Evolutionary conservation across 2,797 vertebrate species (phyloP).

Genomic region (Cuculus canorus): DNA sequence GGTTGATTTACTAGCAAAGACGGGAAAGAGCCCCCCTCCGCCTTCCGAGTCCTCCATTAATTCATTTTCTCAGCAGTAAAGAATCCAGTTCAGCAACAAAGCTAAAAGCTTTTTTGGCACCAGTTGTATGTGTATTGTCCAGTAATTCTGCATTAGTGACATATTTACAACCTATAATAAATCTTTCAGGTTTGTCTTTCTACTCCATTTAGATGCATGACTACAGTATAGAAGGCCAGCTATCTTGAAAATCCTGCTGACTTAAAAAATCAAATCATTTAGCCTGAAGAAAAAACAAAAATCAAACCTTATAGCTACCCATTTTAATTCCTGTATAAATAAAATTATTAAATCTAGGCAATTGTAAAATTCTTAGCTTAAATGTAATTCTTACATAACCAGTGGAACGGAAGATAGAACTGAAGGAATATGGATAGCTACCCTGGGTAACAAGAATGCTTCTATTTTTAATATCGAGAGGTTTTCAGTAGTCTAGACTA

Average conservation of each 20-base stretch:
- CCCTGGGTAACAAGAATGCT: not conserved
- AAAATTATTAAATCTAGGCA: conserved; percentile 54
- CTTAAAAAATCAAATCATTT: conserved; percentile 77
- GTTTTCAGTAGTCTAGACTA: conserved; percentile 35
- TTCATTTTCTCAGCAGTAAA: conserved; percentile 87
- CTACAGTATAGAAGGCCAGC: conserved; percentile 67
- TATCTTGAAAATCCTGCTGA: conserved; percentile 81
- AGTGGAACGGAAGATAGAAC: not conserved
- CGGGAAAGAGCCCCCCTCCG: conserved; percentile 73
- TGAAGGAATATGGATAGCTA: not conserved
- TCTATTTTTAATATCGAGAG: conserved; percentile 10
- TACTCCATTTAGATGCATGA: conserved; percentile 82
- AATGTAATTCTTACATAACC: conserved; percentile 13
- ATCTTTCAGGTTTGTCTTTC: conserved; percentile 83
- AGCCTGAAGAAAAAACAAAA: conserved; percentile 73
- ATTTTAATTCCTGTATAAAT: conserved; percentile 72
- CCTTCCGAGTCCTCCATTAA: conserved; percentile 81
- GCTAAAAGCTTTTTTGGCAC: conserved; percentile 90
- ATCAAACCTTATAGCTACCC: conserved; percentile 63
- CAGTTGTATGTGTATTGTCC: conserved; percentile 80
- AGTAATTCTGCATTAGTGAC: conserved; percentile 85
- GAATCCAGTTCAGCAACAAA: conserved; percentile 85
- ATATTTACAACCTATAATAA: conserved; percentile 83
- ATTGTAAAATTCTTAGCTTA: conserved; percentile 6
- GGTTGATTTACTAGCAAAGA: conserved; percentile 82